Conservation (phyloP, 2,888 invertebrate genomes). For the Drosophila diplacantha region DNA sequence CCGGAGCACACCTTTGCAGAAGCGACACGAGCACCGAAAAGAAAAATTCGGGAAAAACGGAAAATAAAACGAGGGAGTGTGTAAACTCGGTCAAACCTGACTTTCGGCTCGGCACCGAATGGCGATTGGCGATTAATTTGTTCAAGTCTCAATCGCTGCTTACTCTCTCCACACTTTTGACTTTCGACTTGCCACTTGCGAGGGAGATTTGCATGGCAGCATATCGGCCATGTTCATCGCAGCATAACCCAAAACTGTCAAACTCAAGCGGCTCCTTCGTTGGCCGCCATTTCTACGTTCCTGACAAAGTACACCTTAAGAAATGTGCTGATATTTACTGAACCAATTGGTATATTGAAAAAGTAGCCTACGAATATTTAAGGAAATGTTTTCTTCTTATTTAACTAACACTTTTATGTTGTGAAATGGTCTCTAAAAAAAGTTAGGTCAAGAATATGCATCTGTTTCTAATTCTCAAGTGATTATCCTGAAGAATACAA, state of each 20-base stretch:
- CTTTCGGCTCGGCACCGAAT: conserved; percentile 30
- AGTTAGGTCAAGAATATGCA: background rate
- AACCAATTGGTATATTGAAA: background rate
- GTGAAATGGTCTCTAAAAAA: background rate
- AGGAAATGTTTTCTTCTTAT: background rate
- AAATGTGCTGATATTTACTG: background rate
- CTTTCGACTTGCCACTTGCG: conserved; percentile 31
- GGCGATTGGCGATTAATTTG: conserved; percentile 69
- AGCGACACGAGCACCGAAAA: conserved; percentile 5
- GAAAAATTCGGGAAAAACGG: background rate
- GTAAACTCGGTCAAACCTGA: conserved; percentile 38
- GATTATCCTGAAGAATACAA: background rate
- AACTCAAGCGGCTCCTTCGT: conserved; percentile 56
- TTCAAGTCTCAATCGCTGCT: conserved; percentile 59
- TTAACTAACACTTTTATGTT: background rate
- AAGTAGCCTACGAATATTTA: too few relatives aligned
- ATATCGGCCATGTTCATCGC: conserved; percentile 62
- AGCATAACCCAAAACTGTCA: conserved; percentile 69
- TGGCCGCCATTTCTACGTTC: conserved; percentile 15
- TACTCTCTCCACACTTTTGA: conserved; percentile 23
- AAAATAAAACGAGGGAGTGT: conserved; percentile 9
- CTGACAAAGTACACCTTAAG: conserved; percentile 1
- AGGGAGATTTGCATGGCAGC: conserved; percentile 58
- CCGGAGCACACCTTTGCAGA: conserved; percentile 27
- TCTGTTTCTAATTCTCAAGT: background rate